Evolutionary conservation across 1,140 invertebrate species (phyloP), one percentile per base, ranked within the genome.

Genomic region (Anadara kagoshimensis): DNA sequence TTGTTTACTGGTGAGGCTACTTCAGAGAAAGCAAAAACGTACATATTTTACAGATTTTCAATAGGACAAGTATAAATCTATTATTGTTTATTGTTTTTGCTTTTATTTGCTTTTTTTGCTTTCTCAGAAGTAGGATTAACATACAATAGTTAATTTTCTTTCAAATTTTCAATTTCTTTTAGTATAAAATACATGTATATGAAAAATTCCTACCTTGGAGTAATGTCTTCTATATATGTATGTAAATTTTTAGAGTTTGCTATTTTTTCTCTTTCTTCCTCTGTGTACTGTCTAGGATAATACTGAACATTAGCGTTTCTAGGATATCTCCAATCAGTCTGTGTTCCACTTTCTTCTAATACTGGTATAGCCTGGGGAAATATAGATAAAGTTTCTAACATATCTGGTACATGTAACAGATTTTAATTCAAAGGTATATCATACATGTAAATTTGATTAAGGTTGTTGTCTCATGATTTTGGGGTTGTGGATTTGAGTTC

Each of bases 281-380:
- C 69, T 53, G 82, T 69, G 58, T 86, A 86, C 68, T 85, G 81
- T 54, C 88, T 69, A 3, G 87, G 83, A 47, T 88, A 80, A 58
- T 88, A 89, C 78, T 90, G 89, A 14, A 82, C 85, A 65, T 78
- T 81, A 24, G 84, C 82, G 75, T 88, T 90, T 49, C 84, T 75
- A 10, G 88, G 86, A 64, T 88, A 87, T 57, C 83, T 85, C 87
- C 88, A 89, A 22, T 85, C 81, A 12, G 88, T 90, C 72, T 90
- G 87, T 16, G 84, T 83, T 1, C 78, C 76, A 12, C 65, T 41
- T 10, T 82, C 77, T 24, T 18, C n/a, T 59, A 82, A 70, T 49
- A 77, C 77, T 45, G 85, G 85, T 14, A 89, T 83, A n/a, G 88
- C 86, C 87, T 89, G 36, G 20, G 70, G 67, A 41, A 11, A 41